Base-by-base conservation (phyloP, 2,113 vertebrate genomes). In the Hemiprocne comata region DNA sequence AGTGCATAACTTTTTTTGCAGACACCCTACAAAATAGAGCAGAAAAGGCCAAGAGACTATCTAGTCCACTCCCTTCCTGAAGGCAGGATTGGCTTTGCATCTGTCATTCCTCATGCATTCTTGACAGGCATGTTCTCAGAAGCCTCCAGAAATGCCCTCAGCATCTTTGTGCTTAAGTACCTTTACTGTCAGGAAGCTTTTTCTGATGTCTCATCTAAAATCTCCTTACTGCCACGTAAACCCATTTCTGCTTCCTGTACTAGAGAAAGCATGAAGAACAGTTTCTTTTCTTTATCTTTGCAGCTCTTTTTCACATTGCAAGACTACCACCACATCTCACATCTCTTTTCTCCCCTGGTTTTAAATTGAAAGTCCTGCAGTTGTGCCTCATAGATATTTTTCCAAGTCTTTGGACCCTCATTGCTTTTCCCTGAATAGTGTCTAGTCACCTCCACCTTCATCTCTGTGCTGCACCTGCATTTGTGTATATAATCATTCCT, bases 81-180 rank as follows among this genome's bases (percentile, higher is more conserved):
- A 80, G 94, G 91, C 86, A 93, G 54, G 44, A 65, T 85, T 78
- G 51, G 5, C 62, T 78, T 21, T 64, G 4, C 31, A 4, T n/a
- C 66, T 74, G 50, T 61, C 50, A 28, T 88, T 85, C 44, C 58
- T 80, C 48, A 50, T 48, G 75, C 38, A 21, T 38, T 14, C 34
- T 88, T 92, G 83, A 48, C 54, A 66, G 83, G 24, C 33, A 7
- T 12, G 13, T 55, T 42, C 82, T 90, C 50, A 29, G 71, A 67
- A 92, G 26, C 86, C 89, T 88, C 61, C 55, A 95, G 92, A 71
- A n/a, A 50, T 33, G 69, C 81, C 81, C 65, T 62, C 55, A 74
- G 73, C 64, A 57, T 77, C 50, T 46, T 72, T n/a, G n/a, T 62
- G 69, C 85, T 74, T 55, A 57, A 57, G 26, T 40, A 40, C 64